Evolutionary conservation across 1,140 invertebrate species (phyloP).

Genomic region (Aphelenchoides avenae): DNA sequence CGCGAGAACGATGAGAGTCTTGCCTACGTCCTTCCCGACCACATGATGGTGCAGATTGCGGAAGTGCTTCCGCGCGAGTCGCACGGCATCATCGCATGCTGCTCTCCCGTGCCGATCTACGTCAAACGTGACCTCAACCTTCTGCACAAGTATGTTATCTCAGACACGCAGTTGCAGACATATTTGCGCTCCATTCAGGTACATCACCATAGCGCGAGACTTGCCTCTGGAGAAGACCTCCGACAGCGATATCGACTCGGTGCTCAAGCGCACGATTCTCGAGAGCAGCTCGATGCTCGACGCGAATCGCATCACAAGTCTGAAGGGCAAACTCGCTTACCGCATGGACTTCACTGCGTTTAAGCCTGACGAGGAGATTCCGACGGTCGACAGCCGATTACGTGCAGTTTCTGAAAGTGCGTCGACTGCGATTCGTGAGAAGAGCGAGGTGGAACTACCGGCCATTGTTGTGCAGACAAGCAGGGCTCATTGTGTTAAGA

Average conservation of each 20-base stretch:
- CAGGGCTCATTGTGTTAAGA: neutral
- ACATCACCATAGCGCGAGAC: slow-evolving; percentile 19
- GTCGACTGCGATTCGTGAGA: neutral
- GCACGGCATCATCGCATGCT: slow-evolving; percentile 86
- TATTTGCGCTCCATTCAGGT: slow-evolving; percentile 17
- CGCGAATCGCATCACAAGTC: slow-evolving; percentile 26
- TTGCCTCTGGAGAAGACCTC: slow-evolving; percentile 18
- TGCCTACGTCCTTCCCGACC: slow-evolving; percentile 86
- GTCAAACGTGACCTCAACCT: slow-evolving; percentile 72
- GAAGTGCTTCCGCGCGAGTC: slow-evolving; percentile 84
- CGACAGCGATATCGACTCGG: neutral
- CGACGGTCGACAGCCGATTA: slow-evolving; percentile 15
- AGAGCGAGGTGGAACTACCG: neutral
- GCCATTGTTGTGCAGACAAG: neutral
- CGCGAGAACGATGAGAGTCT: slow-evolving; percentile 82
- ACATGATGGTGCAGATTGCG: slow-evolving; percentile 85
- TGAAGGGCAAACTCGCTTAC: slow-evolving; percentile 23
- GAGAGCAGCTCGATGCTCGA: slow-evolving; percentile 5
- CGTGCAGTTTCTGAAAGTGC: neutral
- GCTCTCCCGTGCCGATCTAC: slow-evolving; percentile 83
- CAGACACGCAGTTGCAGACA: neutral
- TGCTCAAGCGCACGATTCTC: neutral
- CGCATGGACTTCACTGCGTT: slow-evolving; percentile 22
- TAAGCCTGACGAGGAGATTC: slow-evolving; percentile 22
- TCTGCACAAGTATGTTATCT: slow-evolving; percentile 65